phyloP scores from a whole-genome alignment of 2,888 invertebrate genomes.

The Hirtodrosophila alboralis region DNA sequence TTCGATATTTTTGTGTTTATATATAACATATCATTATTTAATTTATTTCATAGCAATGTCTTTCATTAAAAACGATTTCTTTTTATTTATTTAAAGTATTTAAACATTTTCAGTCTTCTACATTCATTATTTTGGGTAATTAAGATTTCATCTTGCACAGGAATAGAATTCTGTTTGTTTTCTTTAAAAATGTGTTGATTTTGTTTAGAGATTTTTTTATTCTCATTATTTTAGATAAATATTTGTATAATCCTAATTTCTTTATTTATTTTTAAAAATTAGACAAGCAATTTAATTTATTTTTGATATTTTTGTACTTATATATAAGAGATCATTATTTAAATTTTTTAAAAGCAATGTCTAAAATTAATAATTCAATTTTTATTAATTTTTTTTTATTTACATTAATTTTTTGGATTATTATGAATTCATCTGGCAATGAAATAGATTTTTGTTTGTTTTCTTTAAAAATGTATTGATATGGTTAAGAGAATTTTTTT shows the following conservation, averaged over 20 bases:
- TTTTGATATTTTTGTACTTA: not conserved
- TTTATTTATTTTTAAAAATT: no score
- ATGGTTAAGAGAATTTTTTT: slow-evolving; percentile 11
- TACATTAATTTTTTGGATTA: slow-evolving; percentile 9
- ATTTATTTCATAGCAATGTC: no score
- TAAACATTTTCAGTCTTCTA: not conserved
- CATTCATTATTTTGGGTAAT: slow-evolving; percentile 12
- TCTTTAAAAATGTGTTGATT: slow-evolving; percentile 6
- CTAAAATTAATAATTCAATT: no score
- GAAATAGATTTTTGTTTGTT: slow-evolving; percentile 1
- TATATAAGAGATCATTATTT: no score
- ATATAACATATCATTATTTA: no score
- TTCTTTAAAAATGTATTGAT: slow-evolving; percentile 8
- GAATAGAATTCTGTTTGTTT: not conserved
- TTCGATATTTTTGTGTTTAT: not conserved
- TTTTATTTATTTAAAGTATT: no score
- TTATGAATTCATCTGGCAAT: slow-evolving; percentile 17
- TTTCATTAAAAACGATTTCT: no score
- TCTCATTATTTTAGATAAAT: not conserved
- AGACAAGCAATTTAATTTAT: no score
- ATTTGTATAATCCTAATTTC: not conserved
- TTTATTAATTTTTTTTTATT: no score
- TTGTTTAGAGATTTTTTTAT: slow-evolving; percentile 11
- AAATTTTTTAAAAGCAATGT: no score
- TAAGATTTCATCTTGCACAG: slow-evolving; percentile 17